Base-by-base conservation (phyloP, 35 echinoderm and acorn worm species). In the Ophiothrix spiculata region DNA sequence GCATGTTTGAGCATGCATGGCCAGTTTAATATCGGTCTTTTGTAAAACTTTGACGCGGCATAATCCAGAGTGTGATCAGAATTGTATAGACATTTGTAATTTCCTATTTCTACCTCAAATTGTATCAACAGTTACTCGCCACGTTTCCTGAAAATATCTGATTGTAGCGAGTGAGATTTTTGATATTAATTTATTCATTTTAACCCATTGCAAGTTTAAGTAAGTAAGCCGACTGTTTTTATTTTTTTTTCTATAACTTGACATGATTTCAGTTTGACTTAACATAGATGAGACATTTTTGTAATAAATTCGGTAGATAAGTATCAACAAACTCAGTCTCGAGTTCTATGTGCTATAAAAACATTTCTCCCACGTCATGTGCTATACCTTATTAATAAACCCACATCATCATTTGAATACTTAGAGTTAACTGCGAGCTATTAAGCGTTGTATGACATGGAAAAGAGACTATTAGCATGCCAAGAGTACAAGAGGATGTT, bases 1-100 rank as follows among this genome's bases (percentile, higher is more conserved):
- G 60, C 60, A 69, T 69, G 60, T 69, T 69, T 69, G 60, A 69
- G 60, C 60, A 69, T 69, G 60, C 60, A 69, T 69, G 60, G 60
- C 17, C 60, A n/a, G 8, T 25, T 69, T 69, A 69, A 69, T 69
- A 69, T 69, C 60, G 60, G 17, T 25, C 60, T n/a, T 69, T 69
- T 69, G 60, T 69, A 69, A 69, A 69, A 69, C 60, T 69, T 69
- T 69, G 60, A 69, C 8, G 60, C 60, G 25, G 8, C 60, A 69
- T 69, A 69, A 69, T 69, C 60, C 60, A 25, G 1, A 69, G 10
- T 10, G 60, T 69, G 60, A 69, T 69, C 60, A 28, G 60, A n/a
- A 69, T 69, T n/a, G 60, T 69, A 69, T 25, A 69, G 60, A 69
- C 60, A 69, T 69, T 69, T 25, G 60, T 69, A 69, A 69, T 69